Percentiles rank a stretch among this genome's conserved stretches.
Conservation (phyloP, 2,888 invertebrate genomes). For the Ethmia dodecea region DNA sequence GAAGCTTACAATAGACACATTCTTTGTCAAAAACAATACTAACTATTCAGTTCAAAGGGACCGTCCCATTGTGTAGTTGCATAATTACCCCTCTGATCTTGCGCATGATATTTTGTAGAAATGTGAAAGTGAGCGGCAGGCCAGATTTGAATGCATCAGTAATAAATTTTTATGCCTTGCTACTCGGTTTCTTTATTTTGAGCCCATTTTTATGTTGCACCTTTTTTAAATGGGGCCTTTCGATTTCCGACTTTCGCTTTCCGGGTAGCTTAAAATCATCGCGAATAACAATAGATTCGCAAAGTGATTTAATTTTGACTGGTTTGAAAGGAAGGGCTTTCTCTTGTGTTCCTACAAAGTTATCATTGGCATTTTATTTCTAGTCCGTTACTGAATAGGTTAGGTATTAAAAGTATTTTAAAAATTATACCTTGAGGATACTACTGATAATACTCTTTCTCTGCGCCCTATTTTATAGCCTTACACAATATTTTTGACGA, state of each 20-base stretch:
- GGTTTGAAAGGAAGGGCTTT: no score
- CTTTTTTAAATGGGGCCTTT: slow-evolving; percentile 30
- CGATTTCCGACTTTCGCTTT: slow-evolving; percentile 18
- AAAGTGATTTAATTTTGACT: no score
- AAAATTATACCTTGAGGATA: neutral
- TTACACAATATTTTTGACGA: neutral
- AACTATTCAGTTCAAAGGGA: slow-evolving; percentile 17
- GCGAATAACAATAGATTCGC: no score
- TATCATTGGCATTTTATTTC: no score
- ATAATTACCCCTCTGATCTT: slow-evolving; percentile 23
- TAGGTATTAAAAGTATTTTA: no score
- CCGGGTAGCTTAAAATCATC: neutral
- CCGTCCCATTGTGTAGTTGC: slow-evolving; percentile 24
- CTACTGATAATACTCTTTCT: neutral
- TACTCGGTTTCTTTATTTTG: slow-evolving; percentile 41
- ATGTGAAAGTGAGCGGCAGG: slow-evolving; percentile 49
- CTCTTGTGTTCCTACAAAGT: no score
- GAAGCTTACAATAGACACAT: slow-evolving; percentile 1
- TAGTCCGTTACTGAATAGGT: no score
- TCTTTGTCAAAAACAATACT: slow-evolving; percentile 4
- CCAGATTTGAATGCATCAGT: slow-evolving; percentile 17
- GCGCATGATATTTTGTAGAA: slow-evolving; percentile 30
- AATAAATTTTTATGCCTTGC: slow-evolving; percentile 41
- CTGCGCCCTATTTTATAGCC: no score
- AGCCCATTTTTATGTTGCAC: slow-evolving; percentile 35